Evolutionary conservation across 2,888 invertebrate genomes (phyloP).

Genomic region (Herminia tarsipennalis): DNA sequence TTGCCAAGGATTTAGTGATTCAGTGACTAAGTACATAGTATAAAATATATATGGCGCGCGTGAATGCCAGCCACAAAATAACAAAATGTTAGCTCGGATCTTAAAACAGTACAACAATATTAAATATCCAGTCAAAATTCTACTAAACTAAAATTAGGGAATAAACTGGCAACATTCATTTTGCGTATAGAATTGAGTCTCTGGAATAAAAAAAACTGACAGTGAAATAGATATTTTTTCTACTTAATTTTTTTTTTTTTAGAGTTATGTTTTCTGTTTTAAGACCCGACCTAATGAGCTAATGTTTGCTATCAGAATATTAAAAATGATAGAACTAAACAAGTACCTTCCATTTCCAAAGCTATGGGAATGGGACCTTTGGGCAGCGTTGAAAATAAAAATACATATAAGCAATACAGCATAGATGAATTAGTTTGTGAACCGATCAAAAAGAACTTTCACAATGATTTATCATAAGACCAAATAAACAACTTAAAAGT

Average conservation of each 20-base stretch:
- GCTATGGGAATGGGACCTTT: conserved; percentile 84
- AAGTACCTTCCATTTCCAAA: conserved; percentile 85
- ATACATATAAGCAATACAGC: conserved; percentile 72
- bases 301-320: conserved; percentile 20
- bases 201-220: no score
- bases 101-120: conserved; percentile 12
- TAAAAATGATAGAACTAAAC: conserved; percentile 55
- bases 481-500: no score
- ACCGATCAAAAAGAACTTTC: conserved; percentile 22
- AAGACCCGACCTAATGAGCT: conserved; percentile 22
- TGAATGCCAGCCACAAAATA: conserved; percentile 24
- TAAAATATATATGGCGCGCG: conserved; percentile 13
- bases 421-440: conserved; percentile 36
- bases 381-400: conserved; percentile 80
- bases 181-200: no score
- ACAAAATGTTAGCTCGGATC: conserved; percentile 12
- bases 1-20: not conserved
- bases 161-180: no score
- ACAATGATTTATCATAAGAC: no score
- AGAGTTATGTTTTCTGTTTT: conserved; percentile 11
- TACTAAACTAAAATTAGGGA: no score
- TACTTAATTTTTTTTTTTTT: not conserved
- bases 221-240: not conserved
- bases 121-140: no score
- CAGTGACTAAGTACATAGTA: not conserved